phyloP scores from a whole-genome alignment of 92 coral and sea anemone species.

The Meandrina meandrites region DNA sequence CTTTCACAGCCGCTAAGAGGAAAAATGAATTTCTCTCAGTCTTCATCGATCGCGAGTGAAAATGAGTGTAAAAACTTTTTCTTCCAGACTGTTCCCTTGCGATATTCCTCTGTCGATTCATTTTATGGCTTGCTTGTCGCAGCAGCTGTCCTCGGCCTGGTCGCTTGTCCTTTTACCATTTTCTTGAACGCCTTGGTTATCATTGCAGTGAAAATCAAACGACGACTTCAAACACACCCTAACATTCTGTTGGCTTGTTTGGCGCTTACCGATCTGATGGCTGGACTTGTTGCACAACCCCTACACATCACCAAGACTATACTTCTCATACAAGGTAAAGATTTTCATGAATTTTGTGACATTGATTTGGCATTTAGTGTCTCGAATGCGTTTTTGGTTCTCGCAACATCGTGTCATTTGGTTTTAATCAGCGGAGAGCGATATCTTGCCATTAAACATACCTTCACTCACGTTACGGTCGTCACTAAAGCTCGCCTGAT shows the following conservation, averaged over 20 bases:
- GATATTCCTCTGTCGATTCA: neutral
- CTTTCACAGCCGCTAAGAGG: neutral
- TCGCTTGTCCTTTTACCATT: neutral
- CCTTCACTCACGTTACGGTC: neutral
- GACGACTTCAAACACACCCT: slow-evolving; percentile 8
- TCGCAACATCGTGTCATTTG: neutral
- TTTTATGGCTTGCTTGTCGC: neutral
- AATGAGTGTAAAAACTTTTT: neutral
- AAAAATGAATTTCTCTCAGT: neutral
- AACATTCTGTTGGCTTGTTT: slow-evolving; percentile 7
- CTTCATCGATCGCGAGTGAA: neutral
- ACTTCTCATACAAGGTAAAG: neutral
- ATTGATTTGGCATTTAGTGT: neutral
- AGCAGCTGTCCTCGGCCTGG: neutral
- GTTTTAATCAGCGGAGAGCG: neutral
- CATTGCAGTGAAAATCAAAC: neutral
- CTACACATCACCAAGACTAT: neutral
- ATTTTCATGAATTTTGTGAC: neutral
- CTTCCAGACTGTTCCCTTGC: neutral
- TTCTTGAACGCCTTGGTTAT: neutral
- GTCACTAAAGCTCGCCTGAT: neutral
- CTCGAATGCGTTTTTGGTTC: too few species aligned
- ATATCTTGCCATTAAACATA: neutral
- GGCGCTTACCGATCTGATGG: neutral
- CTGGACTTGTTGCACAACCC: neutral